Evolutionary conservation across 2,113 vertebrate species (phyloP), one percentile per base, ranked within the genome.

Genomic region (Microcebus jonahi): DNA sequence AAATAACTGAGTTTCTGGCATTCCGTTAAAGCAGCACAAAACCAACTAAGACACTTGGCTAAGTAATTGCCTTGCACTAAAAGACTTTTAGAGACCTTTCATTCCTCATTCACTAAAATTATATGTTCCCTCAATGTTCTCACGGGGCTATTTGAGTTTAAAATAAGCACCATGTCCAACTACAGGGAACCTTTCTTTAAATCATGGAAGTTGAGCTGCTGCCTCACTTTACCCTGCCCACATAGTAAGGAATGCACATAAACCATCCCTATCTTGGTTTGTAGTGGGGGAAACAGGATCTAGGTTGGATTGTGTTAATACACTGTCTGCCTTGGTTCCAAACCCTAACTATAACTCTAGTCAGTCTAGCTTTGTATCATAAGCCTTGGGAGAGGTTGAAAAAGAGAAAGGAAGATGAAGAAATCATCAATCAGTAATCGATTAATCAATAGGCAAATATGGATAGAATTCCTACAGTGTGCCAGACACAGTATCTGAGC

Each of bases 171-270:
- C 42, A 25, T 17, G 31, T 36, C 5, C 31, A 50, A 57, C 42
- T 61, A 61, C 29, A 68, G n/a, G 2, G 50, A 48, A n/a, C 7
- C 23, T 70, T 50, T 73, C 6, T 36, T 70, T 84, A 84, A 89
- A 39, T 2, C 18, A 59, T 27, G 20, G 34, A 83, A 71, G 5
- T 27, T 1, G 5, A 70, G 12, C 9, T 39, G 20, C 23, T n/a
- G 29, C 8, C 10, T 68, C 7, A 2, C 14, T 31, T 18, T 31
- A 27, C 1, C 4, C 34, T 45, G 10, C 18, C 11, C 3, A 15
- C 3, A 14, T n/a, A 55, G 11, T 57, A 82, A n/a, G 0, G 2
- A 10, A 14, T n/a, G 70, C 20, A 12, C 36, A 25, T 67, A 15
- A 27, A 3, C 34, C 8, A 13, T 65, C 23, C 9, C 27, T 34